Percentiles rank a stretch among this genome's conserved stretches.
These are phyloP conservation scores for Dendroctonus ponderosae DNA, from an alignment of 1,140 invertebrate species.

Conservation along the genomic window DNA sequence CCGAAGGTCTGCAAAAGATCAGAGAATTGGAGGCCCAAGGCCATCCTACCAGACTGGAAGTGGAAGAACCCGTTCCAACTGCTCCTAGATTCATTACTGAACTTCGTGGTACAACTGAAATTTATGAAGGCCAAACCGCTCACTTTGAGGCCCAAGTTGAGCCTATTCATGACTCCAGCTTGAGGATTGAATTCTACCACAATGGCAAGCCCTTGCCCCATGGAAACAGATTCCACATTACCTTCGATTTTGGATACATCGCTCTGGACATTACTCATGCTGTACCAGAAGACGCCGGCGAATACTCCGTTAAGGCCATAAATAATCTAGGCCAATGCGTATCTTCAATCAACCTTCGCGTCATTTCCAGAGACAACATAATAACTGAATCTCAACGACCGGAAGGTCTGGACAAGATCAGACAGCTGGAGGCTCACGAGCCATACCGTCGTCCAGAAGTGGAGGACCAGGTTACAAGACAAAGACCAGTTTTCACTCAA, in stretches of 20 bases:
- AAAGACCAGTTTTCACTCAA: slow-evolving; percentile 92
- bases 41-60: slow-evolving; percentile 71
- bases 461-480: slow-evolving; percentile 77
- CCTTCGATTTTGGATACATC: slow-evolving; percentile 94
- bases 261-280: slow-evolving; percentile 87
- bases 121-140: slow-evolving; percentile 82
- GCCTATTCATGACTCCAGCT: slow-evolving; percentile 85
- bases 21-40: slow-evolving; percentile 83
- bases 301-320: slow-evolving; percentile 86
- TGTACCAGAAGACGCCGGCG: slow-evolving; percentile 90
- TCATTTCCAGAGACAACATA: slow-evolving; percentile 83
- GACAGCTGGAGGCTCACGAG: slow-evolving; percentile 81
- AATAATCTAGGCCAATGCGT: slow-evolving; percentile 85
- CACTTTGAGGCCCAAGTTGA: slow-evolving; percentile 91
- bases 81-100: slow-evolving; percentile 81
- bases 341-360: slow-evolving; percentile 76
- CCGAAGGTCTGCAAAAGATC: slow-evolving; percentile 89
- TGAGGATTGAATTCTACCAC: slow-evolving; percentile 88
- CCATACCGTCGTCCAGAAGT: slow-evolving; percentile 78
- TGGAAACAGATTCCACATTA: slow-evolving; percentile 86
- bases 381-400: slow-evolving; percentile 93
- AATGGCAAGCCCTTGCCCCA: slow-evolving; percentile 85
- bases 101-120: slow-evolving; percentile 77
- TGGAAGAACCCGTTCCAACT: slow-evolving; percentile 74
- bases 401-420: slow-evolving; percentile 92